Evolutionary conservation across 1,140 invertebrate genomes (phyloP).

Genomic region (Trichonephila inaurata): DNA sequence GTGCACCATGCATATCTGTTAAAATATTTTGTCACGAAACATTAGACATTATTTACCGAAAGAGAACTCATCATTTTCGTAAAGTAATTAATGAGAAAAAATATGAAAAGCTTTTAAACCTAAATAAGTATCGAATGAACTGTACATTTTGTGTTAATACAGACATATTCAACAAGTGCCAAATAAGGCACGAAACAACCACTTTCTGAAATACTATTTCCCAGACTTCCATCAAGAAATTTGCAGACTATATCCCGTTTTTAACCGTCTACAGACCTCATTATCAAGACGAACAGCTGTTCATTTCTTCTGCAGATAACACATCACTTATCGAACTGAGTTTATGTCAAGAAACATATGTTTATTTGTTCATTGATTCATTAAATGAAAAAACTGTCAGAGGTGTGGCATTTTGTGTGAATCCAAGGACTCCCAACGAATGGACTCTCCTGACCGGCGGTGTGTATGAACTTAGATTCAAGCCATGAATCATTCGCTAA

Average conservation of each 20-base stretch:
- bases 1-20: too few species aligned
- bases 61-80: too few species aligned
- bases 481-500: conserved; percentile 52
- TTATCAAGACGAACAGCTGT: background rate
- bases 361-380: background rate
- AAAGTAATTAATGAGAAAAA: too few species aligned
- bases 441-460: conserved; percentile 21
- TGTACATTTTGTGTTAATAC: too few species aligned
- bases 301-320: background rate
- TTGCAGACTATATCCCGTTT: background rate
- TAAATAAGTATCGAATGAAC: too few species aligned
- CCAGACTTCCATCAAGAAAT: too few species aligned
- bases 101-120: too few species aligned
- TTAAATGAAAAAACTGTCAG: background rate
- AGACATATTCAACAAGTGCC: too few species aligned
- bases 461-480: background rate
- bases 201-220: too few species aligned
- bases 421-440: background rate
- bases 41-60: too few species aligned
- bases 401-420: background rate
- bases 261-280: background rate
- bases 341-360: background rate
- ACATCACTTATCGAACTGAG: background rate
- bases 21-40: too few species aligned
- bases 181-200: too few species aligned